phyloP scores from a whole-genome alignment of 2,888 invertebrate species.

The Platycnemis pennipes region DNA sequence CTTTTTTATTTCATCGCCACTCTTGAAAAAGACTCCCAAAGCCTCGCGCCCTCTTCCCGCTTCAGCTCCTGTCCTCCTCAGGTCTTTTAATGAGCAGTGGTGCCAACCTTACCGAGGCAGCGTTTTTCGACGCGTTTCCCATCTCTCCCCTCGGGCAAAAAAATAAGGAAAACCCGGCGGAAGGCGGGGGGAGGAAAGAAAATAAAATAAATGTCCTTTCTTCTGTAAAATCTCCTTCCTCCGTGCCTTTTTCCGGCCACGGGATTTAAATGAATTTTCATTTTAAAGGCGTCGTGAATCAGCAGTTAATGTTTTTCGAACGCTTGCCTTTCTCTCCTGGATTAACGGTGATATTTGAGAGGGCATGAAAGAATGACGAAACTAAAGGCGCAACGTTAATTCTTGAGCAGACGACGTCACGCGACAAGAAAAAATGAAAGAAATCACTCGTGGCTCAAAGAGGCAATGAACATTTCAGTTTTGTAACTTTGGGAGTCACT shows the following conservation, averaged over 20 bases:
- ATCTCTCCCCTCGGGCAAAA: not conserved
- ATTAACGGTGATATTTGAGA: constrained; percentile 11
- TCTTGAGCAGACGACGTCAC: not conserved
- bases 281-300: constrained; percentile 25
- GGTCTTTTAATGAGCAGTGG: constrained; percentile 58
- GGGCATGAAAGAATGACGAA: not conserved
- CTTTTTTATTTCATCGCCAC: not conserved
- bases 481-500: too few relatives aligned
- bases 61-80: not conserved
- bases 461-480: too few relatives aligned
- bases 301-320: constrained; percentile 36
- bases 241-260: not conserved
- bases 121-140: constrained; percentile 22
- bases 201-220: not conserved
- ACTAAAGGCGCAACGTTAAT: not conserved
- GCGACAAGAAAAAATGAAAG: not conserved
- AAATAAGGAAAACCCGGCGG: not conserved
- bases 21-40: too few relatives aligned
- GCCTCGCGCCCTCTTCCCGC: not conserved
- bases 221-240: too few relatives aligned
- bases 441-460: too few relatives aligned
- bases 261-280: constrained; percentile 32
- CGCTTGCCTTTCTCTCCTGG: not conserved
- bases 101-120: constrained; percentile 42
- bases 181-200: not conserved